Percentiles rank a stretch among this genome's conserved stretches.
These are phyloP conservation scores for Cromileptes altivelis DNA, from an alignment of 2,113 vertebrate genomes.

Conservation along the genomic window DNA sequence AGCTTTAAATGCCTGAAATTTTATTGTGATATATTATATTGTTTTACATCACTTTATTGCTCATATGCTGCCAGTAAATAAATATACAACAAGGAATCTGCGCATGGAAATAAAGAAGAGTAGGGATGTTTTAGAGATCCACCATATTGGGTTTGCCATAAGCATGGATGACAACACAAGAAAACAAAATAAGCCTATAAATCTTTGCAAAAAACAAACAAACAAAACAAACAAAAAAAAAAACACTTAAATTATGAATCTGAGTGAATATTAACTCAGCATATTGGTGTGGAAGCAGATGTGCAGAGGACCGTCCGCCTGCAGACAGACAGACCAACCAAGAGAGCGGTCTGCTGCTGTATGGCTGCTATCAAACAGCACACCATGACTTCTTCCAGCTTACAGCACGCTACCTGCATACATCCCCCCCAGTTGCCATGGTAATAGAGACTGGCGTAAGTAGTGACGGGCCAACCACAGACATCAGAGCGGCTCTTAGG, in stretches of 20 bases:
- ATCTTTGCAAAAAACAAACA: neutral
- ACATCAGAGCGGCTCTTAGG: constrained; percentile 79
- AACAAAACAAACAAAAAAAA: too few relatives aligned
- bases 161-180: neutral
- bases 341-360: constrained; percentile 46
- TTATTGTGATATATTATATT: constrained; percentile 7
- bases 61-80: neutral
- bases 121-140: neutral
- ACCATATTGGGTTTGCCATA: neutral
- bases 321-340: constrained; percentile 26
- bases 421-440: constrained; percentile 83
- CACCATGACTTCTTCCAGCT: constrained; percentile 75
- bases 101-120: neutral
- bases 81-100: constrained; percentile 5
- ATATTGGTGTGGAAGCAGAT: constrained; percentile 43
- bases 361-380: constrained; percentile 77
- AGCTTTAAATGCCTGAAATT: constrained; percentile 35
- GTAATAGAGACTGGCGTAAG: constrained; percentile 80
- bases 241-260: constrained; percentile 13
- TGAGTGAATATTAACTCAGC: constrained; percentile 28
- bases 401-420: constrained; percentile 80
- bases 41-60: constrained; percentile 11
- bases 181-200: constrained; percentile 29
- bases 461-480: constrained; percentile 77
- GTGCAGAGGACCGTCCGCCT: neutral